Conservation (phyloP, 1,140 invertebrate genomes). For the Leptinotarsa undecemlineata region DNA sequence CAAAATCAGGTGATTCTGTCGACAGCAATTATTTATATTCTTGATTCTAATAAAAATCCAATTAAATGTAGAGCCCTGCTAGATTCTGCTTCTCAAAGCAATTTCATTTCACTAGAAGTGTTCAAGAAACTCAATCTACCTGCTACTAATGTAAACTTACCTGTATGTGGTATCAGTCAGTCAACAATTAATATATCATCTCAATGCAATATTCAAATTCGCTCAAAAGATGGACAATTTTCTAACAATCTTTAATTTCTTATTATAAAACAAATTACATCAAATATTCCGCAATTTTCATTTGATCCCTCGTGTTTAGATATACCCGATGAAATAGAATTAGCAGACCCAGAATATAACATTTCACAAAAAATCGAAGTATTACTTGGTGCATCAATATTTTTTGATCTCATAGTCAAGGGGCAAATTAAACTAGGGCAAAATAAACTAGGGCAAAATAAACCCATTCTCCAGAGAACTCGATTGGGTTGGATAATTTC, state of each 20-base stretch:
- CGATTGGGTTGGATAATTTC: slow-evolving; percentile 28
- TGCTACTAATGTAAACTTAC: slow-evolving; percentile 4
- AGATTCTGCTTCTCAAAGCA: slow-evolving; percentile 16
- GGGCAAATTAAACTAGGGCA: slow-evolving; percentile 20
- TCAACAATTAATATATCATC: not conserved
- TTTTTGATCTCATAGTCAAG: slow-evolving; percentile 16
- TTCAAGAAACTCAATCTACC: slow-evolving; percentile 14
- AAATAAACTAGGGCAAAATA: slow-evolving; percentile 24
- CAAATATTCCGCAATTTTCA: slow-evolving; percentile 27
- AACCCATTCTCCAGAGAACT: slow-evolving; percentile 25
- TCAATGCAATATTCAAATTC: not conserved
- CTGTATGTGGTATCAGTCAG: slow-evolving; percentile 16
- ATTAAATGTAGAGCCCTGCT: slow-evolving; percentile 21
- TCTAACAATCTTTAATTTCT: slow-evolving; percentile 38
- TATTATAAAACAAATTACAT: slow-evolving; percentile 29
- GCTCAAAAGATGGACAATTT: slow-evolving; percentile 22
- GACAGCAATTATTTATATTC: slow-evolving; percentile 15
- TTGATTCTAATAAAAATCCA: not conserved
- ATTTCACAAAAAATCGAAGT: slow-evolving; percentile 19
- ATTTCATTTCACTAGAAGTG: slow-evolving; percentile 4
- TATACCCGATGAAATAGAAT: slow-evolving; percentile 13
- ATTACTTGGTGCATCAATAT: slow-evolving; percentile 25
- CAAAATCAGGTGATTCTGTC: slow-evolving; percentile 10
- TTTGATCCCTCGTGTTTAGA: slow-evolving; percentile 12
- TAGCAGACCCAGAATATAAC: slow-evolving; percentile 26